Conservation (phyloP, 2,888 invertebrate species). For the Tholera decimalis region DNA sequence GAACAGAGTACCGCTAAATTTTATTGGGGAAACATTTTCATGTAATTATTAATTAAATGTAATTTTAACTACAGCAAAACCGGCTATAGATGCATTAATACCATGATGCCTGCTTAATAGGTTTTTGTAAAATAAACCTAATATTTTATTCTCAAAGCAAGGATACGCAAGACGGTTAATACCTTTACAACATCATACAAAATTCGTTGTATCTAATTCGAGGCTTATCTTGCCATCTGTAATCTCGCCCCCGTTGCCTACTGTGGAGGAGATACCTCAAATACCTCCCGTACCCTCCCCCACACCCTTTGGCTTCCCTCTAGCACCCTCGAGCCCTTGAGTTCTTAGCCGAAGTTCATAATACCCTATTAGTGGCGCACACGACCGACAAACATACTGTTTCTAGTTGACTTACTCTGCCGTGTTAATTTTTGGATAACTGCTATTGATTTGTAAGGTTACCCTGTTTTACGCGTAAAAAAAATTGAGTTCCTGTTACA, state of each 20-base stretch:
- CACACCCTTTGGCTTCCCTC: slow-evolving; percentile 62
- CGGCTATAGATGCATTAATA: slow-evolving; percentile 63
- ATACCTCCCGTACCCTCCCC: slow-evolving; percentile 73
- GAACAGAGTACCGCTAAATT: slow-evolving; percentile 29
- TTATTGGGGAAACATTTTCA: slow-evolving; percentile 33
- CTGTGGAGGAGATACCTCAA: slow-evolving; percentile 82
- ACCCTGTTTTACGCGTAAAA: neutral
- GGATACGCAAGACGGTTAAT: slow-evolving; percentile 81
- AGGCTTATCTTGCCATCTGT: slow-evolving; percentile 90
- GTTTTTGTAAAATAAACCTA: slow-evolving; percentile 81
- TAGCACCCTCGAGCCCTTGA: slow-evolving; percentile 78
- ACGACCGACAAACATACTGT: slow-evolving; percentile 79
- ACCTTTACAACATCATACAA: slow-evolving; percentile 89
- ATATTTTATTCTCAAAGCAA: slow-evolving; percentile 89
- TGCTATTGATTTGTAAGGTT: slow-evolving; percentile 42
- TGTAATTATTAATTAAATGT: slow-evolving; percentile 48
- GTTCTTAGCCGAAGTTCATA: slow-evolving; percentile 88
- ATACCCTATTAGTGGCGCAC: slow-evolving; percentile 88
- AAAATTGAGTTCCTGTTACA: neutral
- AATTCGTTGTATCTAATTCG: slow-evolving; percentile 90
- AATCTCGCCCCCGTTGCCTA: slow-evolving; percentile 84
- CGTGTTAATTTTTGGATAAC: slow-evolving; percentile 58
- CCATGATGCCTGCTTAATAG: slow-evolving; percentile 70
- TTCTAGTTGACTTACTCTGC: slow-evolving; percentile 72
- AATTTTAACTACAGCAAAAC: slow-evolving; percentile 52